Conservation (phyloP, 92 coral and sea anemone species). For the Heliopora coerulea region DNA sequence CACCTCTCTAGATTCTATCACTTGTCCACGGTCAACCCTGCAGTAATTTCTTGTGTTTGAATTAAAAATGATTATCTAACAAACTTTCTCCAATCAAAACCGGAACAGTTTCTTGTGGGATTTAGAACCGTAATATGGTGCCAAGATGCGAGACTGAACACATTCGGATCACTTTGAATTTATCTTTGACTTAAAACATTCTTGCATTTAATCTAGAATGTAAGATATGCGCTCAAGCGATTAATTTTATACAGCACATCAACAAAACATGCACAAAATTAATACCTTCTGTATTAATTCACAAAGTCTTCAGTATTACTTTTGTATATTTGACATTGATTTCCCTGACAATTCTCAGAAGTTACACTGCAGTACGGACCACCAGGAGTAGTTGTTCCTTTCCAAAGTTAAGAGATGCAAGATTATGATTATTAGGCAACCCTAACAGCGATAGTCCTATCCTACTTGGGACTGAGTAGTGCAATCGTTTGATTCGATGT, state of each 20-base stretch:
- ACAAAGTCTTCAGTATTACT: too few relatives aligned
- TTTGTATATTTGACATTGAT: too few relatives aligned
- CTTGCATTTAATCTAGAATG: constrained; percentile 26
- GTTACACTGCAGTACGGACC: too few relatives aligned
- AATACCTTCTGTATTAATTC: too few relatives aligned
- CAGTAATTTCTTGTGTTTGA: neutral
- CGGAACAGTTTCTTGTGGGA: neutral
- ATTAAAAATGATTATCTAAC: neutral
- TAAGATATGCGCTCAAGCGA: constrained; percentile 19
- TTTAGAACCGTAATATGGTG: neutral
- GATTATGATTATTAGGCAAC: too few relatives aligned
- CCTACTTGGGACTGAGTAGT: too few relatives aligned
- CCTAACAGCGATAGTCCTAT: too few relatives aligned
- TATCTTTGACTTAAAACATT: neutral
- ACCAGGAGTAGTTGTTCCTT: too few relatives aligned
- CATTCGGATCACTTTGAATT: neutral
- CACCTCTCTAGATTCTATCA: neutral
- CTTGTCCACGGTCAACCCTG: neutral
- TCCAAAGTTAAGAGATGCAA: too few relatives aligned
- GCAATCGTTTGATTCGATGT: too few relatives aligned
- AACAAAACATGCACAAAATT: neutral
- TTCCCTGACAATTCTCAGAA: too few relatives aligned
- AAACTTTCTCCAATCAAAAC: neutral
- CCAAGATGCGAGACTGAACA: neutral
- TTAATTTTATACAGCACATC: neutral